These are phyloP conservation scores for Dendrolimus houi DNA, from an alignment of 2,888 invertebrate genomes.

Conservation along the genomic window DNA sequence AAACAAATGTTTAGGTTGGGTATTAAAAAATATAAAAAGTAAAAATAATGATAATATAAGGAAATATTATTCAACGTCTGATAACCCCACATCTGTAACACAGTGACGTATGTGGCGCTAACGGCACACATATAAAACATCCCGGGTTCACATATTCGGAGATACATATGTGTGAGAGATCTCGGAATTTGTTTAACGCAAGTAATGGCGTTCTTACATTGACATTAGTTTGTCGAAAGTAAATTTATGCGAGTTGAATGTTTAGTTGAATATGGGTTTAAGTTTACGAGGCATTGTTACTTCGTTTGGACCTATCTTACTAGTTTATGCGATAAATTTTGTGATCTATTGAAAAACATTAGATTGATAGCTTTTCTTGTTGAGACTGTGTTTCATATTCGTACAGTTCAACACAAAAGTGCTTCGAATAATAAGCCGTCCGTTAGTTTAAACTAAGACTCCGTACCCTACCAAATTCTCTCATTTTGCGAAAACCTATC, in stretches of 20 bases:
- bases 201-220: conserved; percentile 73
- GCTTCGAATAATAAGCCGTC: too few species aligned
- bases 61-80: neutral
- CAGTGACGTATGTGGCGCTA: conserved; percentile 26
- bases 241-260: conserved; percentile 71
- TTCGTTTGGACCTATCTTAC: conserved; percentile 25
- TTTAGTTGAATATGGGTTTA: conserved; percentile 72
- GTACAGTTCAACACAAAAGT: neutral
- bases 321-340: conserved; percentile 36
- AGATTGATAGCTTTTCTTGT: conserved; percentile 19
- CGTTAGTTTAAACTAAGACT: too few species aligned
- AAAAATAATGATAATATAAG: neutral
- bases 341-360: conserved; percentile 27
- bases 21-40: too few species aligned
- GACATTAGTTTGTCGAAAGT: conserved; percentile 75
- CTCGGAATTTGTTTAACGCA: conserved; percentile 69
- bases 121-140: conserved; percentile 22
- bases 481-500: too few species aligned
- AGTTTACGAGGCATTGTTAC: conserved; percentile 58
- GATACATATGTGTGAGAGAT: conserved; percentile 28
- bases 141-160: conserved; percentile 22
- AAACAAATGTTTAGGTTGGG: too few species aligned
- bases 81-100: conserved; percentile 9
- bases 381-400: conserved; percentile 4
- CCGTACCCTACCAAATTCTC: too few species aligned